These are phyloP conservation scores for Drosophila sturtevanti DNA, from an alignment of 1,140 invertebrate genomes.

Conservation along the genomic window DNA sequence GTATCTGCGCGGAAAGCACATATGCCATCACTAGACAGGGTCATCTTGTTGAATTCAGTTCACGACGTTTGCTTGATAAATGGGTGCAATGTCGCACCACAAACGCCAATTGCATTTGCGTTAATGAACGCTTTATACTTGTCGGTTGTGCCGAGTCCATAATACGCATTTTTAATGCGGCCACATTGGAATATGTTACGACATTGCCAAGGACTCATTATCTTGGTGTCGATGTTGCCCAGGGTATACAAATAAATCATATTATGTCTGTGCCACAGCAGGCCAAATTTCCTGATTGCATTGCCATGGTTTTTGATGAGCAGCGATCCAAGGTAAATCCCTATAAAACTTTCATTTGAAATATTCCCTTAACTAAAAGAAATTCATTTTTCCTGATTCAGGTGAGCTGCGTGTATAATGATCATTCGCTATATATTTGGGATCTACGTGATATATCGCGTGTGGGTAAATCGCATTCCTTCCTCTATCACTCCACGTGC, in stretches of 20 bases:
- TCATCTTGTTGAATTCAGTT: constrained; percentile 96
- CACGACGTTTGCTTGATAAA: constrained; percentile 95
- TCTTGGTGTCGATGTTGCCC: constrained; percentile 95
- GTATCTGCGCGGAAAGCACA: constrained; percentile 91
- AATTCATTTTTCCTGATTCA: no score
- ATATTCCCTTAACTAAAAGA: no score
- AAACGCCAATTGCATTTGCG: constrained; percentile 95
- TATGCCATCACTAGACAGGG: constrained; percentile 96
- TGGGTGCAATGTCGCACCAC: constrained; percentile 96
- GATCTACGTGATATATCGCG: constrained; percentile 95
- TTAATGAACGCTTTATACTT: constrained; percentile 94
- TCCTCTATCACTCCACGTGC: constrained; percentile 96
- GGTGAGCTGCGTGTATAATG: constrained; percentile 95
- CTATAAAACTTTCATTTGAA: no score
- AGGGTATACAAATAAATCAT: constrained; percentile 89
- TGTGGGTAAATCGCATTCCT: constrained; percentile 96
- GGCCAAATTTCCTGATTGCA: constrained; percentile 94
- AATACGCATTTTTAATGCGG: constrained; percentile 91
- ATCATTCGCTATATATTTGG: constrained; percentile 98
- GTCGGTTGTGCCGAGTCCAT: constrained; percentile 98
- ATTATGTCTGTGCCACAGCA: constrained; percentile 91
- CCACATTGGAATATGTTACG: constrained; percentile 93
- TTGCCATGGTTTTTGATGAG: constrained; percentile 94
- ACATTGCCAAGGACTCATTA: constrained; percentile 96
- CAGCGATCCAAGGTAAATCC: constrained; percentile 88